phyloP scores from a whole-genome alignment of 2,888 invertebrate genomes.

The Ornithoptera alexandrae region DNA sequence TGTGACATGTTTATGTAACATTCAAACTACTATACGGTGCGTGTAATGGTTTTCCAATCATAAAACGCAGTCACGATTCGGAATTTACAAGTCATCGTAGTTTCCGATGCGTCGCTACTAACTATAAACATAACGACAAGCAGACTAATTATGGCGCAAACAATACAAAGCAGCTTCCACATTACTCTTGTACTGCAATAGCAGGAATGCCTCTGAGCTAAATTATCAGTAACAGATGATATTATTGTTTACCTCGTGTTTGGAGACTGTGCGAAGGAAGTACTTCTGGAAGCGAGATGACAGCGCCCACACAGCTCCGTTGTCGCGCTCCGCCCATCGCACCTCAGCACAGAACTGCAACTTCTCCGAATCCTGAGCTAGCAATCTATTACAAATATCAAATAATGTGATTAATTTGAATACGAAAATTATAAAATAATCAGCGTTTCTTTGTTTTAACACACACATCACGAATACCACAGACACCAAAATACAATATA shows the following conservation, averaged over 20 bases:
- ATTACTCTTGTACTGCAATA: background rate
- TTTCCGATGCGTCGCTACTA: constrained; percentile 6
- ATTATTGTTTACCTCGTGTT: constrained; percentile 76
- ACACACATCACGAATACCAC: too few relatives aligned
- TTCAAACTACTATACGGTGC: background rate
- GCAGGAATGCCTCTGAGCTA: background rate
- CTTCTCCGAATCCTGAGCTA: constrained; percentile 85
- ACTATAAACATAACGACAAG: constrained; percentile 6
- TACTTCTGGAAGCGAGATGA: constrained; percentile 90
- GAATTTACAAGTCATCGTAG: constrained; percentile 4
- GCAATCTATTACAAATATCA: constrained; percentile 70
- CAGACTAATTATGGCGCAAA: background rate
- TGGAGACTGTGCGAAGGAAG: constrained; percentile 84
- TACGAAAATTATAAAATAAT: background rate
- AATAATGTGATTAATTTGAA: background rate
- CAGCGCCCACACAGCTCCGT: constrained; percentile 85
- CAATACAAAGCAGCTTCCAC: background rate
- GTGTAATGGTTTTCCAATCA: constrained; percentile 4
- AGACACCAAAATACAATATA: too few relatives aligned
- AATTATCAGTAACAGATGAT: background rate
- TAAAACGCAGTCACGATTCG: constrained; percentile 16
- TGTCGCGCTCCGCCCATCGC: constrained; percentile 83
- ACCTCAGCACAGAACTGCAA: constrained; percentile 90
- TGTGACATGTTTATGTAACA: background rate
- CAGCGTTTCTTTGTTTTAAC: too few relatives aligned